phyloP scores from a whole-genome alignment of 2,888 invertebrate genomes.

The Heliothis peltigera region DNA sequence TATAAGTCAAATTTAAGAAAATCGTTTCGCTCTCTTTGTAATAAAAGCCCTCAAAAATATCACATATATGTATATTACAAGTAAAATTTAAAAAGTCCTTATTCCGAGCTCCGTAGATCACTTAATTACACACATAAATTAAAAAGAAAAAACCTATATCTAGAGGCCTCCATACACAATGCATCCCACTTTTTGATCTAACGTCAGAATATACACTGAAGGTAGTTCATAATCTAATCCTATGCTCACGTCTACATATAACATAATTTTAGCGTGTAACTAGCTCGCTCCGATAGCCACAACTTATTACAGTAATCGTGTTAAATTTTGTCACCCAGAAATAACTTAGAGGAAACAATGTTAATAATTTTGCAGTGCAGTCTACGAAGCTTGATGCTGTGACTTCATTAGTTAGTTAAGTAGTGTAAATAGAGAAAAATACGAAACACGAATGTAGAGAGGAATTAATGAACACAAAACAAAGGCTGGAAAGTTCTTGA shows the following conservation, averaged over 20 bases:
- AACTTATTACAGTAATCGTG: not conserved
- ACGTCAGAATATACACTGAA: not conserved
- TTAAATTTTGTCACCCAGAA: not conserved
- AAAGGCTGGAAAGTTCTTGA: too few species aligned
- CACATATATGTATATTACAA: too few species aligned
- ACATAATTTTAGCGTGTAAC: not conserved
- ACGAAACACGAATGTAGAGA: not conserved
- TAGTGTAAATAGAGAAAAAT: not conserved
- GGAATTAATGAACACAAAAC: too few species aligned
- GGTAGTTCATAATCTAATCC: not conserved
- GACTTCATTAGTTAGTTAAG: not conserved
- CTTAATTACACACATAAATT: too few species aligned
- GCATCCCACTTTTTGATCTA: not conserved
- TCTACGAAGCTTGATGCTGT: not conserved
- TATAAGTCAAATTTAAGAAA: too few species aligned
- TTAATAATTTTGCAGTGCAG: not conserved
- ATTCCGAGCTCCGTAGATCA: not conserved
- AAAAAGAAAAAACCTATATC: too few species aligned
- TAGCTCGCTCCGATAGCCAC: not conserved
- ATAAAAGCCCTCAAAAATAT: too few species aligned
- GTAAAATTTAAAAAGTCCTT: too few species aligned
- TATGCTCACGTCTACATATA: not conserved
- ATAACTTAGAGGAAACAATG: not conserved
- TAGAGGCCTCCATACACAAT: too few species aligned
- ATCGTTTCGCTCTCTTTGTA: too few species aligned